Base-by-base conservation (phyloP, 2,888 invertebrate species). In the Pegoplata infirma region DNA sequence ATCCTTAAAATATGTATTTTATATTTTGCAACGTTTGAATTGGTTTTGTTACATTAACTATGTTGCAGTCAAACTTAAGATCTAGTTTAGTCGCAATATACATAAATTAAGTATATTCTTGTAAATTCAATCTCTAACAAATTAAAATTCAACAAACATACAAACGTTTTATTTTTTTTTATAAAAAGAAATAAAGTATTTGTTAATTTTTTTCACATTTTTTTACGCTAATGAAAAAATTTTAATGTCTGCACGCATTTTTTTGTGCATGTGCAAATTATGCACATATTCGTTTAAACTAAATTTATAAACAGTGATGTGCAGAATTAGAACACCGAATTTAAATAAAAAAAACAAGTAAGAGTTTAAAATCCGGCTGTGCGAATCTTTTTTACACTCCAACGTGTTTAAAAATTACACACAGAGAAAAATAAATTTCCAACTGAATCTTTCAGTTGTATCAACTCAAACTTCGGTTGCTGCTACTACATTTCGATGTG, bases 81-180 rank as follows among this genome's bases (percentile, higher is more conserved):
- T 49, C 21, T 36, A 28, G 47, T 72, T 14, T 16, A 56, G 40
- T 53, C 53, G 53, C n/a, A 67, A 67, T 32, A 55, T 36, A 14
- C 61, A 74, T 73, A 58, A 73, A 73, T 67, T 67, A 67, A 16
- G 67, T 46, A 59, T 19, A 74, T 46, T 17, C 46, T 67, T 21
- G 53, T 59, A 64, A 74, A 36, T 74, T 49, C 44, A 67, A 61
- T 47, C 23, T 32, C 21, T 23, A 51, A 17, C 32, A 12, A 40
- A 23, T 12, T 23, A 16, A 55, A 36, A 23, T 12, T 23, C 21
- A 55, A 36, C 36, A 19, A 36, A 36, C 46, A 36, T 19, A 56
- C 40, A 12, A 72, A 59, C 44, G 36, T 14, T 5, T 12, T 32
- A 21, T 56, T 21, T n/a, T 16, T 51, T 10, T 49, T 46, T 63